Base-by-base conservation (phyloP, 2,113 vertebrate genomes). In the Serilophus lunatus region DNA sequence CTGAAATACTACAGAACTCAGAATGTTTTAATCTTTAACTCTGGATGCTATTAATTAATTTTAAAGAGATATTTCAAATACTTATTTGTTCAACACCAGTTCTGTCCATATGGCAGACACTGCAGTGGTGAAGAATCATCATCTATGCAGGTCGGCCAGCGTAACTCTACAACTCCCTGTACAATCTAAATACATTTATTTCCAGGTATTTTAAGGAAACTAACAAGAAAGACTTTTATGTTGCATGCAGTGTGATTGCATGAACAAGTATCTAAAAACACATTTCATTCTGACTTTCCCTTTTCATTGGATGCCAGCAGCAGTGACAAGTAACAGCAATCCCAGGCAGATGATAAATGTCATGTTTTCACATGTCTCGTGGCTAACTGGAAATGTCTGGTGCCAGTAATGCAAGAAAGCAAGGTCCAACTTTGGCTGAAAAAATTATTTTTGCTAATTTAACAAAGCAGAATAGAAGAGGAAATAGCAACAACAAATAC, bases 361-460 rank as follows among this genome's bases (percentile, higher is more conserved):
- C 4, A 17, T 66, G 77, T 95, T 93, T 82, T 71, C 75, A 82
- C n/a, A 54, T 8, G 24, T 89, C 63, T 75, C 26, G 3, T 42
- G 60, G 36, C 74, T 53, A 70, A 59, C 36, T 76, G 47, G 54
- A 69, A 89, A 72, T 12, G 45, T 51, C 68, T 83, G 38, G 42
- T 57, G 70, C 76, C 71, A 88, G 95, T 70, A 61, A 91, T 45
- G 49, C 68, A 88, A 81, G 75, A 95, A 80, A 96, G 94, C 42
- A 9, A 82, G 36, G 49, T 91, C 86, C 44, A 83, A 82, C 65
- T 94, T 92, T 95, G 92, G 79, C 79, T 89, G 84, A 90, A 93
- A 96, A 92, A 42, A 60, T 26, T 82, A 92, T 88, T 96, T 92
- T 95, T 94, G 66, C 89, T 96, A 96, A 84, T 82, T 91, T 83